These are phyloP conservation scores for Brenthis daphne DNA, from an alignment of 2,888 invertebrate species.

Conservation along the genomic window DNA sequence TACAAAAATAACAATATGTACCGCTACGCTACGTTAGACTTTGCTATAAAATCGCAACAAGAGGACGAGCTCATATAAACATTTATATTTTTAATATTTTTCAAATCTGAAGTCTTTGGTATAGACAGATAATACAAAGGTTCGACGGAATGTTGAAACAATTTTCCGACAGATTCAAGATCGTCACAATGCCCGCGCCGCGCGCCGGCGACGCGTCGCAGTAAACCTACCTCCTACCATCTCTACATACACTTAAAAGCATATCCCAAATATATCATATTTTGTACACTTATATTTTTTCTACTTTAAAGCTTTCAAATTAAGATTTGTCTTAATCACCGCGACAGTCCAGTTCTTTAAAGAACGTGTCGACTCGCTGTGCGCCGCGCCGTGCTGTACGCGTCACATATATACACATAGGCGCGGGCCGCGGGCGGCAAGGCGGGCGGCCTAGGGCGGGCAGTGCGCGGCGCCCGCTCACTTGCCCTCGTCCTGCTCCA, in stretches of 20 bases:
- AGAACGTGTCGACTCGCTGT: constrained; percentile 39
- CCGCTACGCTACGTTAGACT: constrained; percentile 26
- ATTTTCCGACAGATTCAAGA: constrained; percentile 32
- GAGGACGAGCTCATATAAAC: constrained; percentile 24
- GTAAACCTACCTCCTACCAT: constrained; percentile 33
- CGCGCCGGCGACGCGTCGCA: constrained; percentile 18
- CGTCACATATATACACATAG: too few relatives aligned
- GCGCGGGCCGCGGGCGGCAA: constrained; percentile 23
- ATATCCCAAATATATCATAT: constrained; percentile 52
- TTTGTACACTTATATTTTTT: constrained; percentile 67
- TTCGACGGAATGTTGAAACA: constrained; percentile 41
- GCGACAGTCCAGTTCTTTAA: constrained; percentile 51
- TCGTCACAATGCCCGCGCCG: background rate
- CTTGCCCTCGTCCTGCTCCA: constrained; percentile 92
- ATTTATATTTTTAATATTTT: constrained; percentile 32
- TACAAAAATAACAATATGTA: constrained; percentile 45
- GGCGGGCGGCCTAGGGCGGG: constrained; percentile 36
- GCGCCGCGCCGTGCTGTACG: background rate
- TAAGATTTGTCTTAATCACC: constrained; percentile 68
- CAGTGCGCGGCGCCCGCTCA: constrained; percentile 63
- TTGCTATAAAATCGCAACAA: constrained; percentile 28
- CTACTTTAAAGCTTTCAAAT: constrained; percentile 77
- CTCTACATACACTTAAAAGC: constrained; percentile 44
- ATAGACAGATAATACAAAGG: constrained; percentile 39
- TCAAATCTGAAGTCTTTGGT: constrained; percentile 43